Percentiles rank a stretch among this genome's conserved stretches.
Evolutionary conservation across 2,888 invertebrate species (phyloP).

Genomic region (Diaprepes abbreviatus): DNA sequence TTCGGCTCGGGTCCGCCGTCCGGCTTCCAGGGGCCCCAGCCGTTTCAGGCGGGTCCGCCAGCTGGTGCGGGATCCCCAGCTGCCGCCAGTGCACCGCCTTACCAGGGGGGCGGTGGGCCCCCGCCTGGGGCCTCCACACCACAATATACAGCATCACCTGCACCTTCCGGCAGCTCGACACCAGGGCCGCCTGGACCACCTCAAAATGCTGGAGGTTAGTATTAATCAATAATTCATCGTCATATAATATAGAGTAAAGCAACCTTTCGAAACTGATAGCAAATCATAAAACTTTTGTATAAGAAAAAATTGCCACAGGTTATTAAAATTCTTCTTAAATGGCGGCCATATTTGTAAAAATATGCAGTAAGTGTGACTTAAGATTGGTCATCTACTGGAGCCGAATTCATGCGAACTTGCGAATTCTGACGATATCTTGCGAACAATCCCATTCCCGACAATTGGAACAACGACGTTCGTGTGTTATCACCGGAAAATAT

Average conservation of each 20-base stretch:
- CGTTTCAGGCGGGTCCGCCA: slow-evolving; percentile 77
- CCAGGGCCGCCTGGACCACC: slow-evolving; percentile 80
- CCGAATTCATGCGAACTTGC: no score
- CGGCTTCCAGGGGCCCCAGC: slow-evolving; percentile 68
- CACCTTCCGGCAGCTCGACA: slow-evolving; percentile 85
- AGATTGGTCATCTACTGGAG: no score
- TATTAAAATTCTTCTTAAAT: no score
- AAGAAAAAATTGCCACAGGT: no score
- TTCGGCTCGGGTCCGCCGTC: slow-evolving; percentile 70
- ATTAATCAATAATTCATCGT: background rate
- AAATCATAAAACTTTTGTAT: no score
- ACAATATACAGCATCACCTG: slow-evolving; percentile 89
- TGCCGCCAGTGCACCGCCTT: slow-evolving; percentile 77
- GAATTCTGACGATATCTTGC: no score
- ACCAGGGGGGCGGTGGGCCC: slow-evolving; percentile 78
- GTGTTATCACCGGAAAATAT: no score
- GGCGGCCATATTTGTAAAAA: no score
- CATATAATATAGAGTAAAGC: background rate
- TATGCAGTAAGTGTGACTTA: no score
- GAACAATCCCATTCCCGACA: no score
- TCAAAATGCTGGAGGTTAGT: slow-evolving; percentile 67
- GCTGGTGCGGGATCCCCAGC: slow-evolving; percentile 83
- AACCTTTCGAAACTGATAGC: no score
- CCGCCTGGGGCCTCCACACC: slow-evolving; percentile 84
- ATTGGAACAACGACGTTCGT: no score